A percentile compares a stretch with the other conserved stretches of the same genome.
phyloP scores from a whole-genome alignment of 2,113 vertebrate species.

The Felis catus region F.catus_Fca126_mat1.0 CM031428.1:35278501-35279000 shows the following conservation, averaged over 20 bases:
- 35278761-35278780: neutral
- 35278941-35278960: neutral
- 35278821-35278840: neutral
- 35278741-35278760: neutral
- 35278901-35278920: neutral
- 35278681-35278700: neutral
- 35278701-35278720: neutral
- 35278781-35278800: neutral
- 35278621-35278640: neutral
- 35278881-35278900: neutral
- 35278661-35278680: neutral
- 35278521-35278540: neutral
- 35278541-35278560: neutral
- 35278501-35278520: neutral
- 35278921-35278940: neutral
- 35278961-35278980: neutral
- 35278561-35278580: neutral
- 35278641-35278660: neutral
- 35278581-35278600: neutral
- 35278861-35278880: neutral
- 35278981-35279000: neutral
- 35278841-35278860: neutral
- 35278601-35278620: neutral
- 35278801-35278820: neutral
- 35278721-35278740: neutral